Evolutionary conservation across 2,888 invertebrate species (phyloP), one percentile per base, ranked within the genome.

Genomic region (Aphodius sticticus): DNA sequence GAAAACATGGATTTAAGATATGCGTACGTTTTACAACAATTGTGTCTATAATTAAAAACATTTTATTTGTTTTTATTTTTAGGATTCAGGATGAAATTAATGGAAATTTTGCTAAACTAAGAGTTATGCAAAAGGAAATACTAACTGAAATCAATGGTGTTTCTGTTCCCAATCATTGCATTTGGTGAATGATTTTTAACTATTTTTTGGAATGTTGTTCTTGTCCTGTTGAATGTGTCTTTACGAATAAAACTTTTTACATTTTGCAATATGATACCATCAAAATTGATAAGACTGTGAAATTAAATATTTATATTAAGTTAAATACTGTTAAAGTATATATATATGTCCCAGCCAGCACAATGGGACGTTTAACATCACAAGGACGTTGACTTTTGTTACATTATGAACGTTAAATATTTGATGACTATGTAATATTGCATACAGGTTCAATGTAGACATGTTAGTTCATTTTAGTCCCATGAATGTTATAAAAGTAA

Each of bases 71-170:
- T 38, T 69, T 53, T 71, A 9, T 37, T 77, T 37, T 4, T 71
- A 80, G 80, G 38, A 78, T 80, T 35, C 78, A 80, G 76, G 80
- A 80, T 14, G 35, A 38, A 76, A 38, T 71, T 3, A 69, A 15
- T 36, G 37, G 76, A 78, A 75, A 71, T 4, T 69, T 53, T 6
- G 71, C 76, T 15, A 37, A 37, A 37, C n/a, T 80, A n/a, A 69
- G 78, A 7, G 37, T 71, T 15, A 70, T 78, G 7, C 77, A 74
- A 26, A 15, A 16, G 5, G 79, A 79, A 16, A 72, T 38, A 16
- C 16, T 75, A 6, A 16, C 16, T 16, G 16, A 76, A 53, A 76
- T 36, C 36, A 78, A 78, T 35, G 78, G 76, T 69, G 16, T 76
- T 15, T 35, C n/a, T n/a, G 16, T 3, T 26, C 26, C 53, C 9